Evolutionary conservation across 2,797 vertebrate genomes (phyloP).

Genomic region (Ctenochaetus hawaiiensis): DNA sequence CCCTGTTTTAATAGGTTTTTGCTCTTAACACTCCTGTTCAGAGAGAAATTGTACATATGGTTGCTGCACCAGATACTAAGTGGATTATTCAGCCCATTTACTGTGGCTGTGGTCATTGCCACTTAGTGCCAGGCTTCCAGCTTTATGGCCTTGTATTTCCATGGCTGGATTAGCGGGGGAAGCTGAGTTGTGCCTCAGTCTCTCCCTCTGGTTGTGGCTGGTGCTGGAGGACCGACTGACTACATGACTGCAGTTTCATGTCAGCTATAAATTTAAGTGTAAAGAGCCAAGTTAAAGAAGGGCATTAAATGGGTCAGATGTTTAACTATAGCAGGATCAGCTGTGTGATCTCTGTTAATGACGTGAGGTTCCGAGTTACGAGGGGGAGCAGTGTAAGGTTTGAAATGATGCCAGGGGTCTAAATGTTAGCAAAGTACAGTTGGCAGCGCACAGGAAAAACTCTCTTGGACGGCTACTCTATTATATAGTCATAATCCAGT

Average conservation of each 20-base stretch:
- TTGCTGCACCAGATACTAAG: constrained; percentile 47
- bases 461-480: constrained; percentile 11
- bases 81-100: constrained; percentile 81
- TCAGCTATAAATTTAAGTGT: constrained; percentile 77
- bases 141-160: constrained; percentile 81
- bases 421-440: constrained; percentile 37
- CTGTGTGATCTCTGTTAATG: constrained; percentile 71
- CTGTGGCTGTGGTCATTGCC: constrained; percentile 78
- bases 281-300: constrained; percentile 68
- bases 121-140: constrained; percentile 73
- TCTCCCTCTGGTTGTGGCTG: constrained; percentile 47
- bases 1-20: constrained; percentile 23
- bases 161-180: constrained; percentile 73
- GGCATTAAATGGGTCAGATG: constrained; percentile 77
- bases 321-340: constrained; percentile 77
- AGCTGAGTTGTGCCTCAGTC: constrained; percentile 66
- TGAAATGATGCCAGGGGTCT: constrained; percentile 68
- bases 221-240: constrained; percentile 48
- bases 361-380: constrained; percentile 64
- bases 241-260: constrained; percentile 70
- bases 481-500: constrained; percentile 35
- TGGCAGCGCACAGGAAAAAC: neutral
- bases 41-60: constrained; percentile 35
- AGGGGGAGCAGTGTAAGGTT: constrained; percentile 43
- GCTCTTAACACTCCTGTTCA: constrained; percentile 19